Base-by-base conservation (phyloP, 2,888 invertebrate genomes). In the Ectemnius lituratus region DNA sequence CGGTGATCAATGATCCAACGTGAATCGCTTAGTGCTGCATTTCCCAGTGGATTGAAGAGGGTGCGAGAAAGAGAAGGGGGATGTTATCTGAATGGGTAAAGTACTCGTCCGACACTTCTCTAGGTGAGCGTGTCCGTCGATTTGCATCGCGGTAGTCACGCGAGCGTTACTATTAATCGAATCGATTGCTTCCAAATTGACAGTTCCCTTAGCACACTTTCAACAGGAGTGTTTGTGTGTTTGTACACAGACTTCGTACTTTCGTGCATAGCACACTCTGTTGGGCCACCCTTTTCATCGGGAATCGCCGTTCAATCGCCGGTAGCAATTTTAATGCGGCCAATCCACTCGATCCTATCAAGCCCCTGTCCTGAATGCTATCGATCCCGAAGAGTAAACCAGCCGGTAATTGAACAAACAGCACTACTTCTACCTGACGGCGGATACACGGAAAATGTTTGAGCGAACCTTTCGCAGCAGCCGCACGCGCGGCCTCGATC, bases 151-250 rank as follows among this genome's bases (percentile, higher is more conserved):
- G 47, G 52, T 63, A 70, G 67, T 66, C 68, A n/a, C 67, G 23
- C 67, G 78, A 68, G 62, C 75, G 78, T 70, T 73, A 77, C 78
- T 75, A 62, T 78, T 77, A 77, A 78, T 75, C 78, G 78, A 77
- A 72, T 75, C 75, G 78, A 78, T 77, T 77, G 78, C 78, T 67
- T 72, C 71, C 71, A 67, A 77, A 78, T 78, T 75, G 78, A 75
- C 78, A 70, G 74, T 74, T 64, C 78, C 67, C 74, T 77, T 74
- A 74, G 70, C 77, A 57, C 63, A 37, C 37, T 11, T 37, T 0
- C 6, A 37, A 4, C 37, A 11, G 11, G 37, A 37, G 37, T 37
- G 74, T 78, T 77, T 70, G 52, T 72, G 56, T 28, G 23, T 18
- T 60, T 62, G 16, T 56, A 62, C 49, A 16, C 62, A 37, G 58